phyloP scores from a whole-genome alignment of 2,113 vertebrate species.

The Chiloscyllium plagiosum region DNA sequence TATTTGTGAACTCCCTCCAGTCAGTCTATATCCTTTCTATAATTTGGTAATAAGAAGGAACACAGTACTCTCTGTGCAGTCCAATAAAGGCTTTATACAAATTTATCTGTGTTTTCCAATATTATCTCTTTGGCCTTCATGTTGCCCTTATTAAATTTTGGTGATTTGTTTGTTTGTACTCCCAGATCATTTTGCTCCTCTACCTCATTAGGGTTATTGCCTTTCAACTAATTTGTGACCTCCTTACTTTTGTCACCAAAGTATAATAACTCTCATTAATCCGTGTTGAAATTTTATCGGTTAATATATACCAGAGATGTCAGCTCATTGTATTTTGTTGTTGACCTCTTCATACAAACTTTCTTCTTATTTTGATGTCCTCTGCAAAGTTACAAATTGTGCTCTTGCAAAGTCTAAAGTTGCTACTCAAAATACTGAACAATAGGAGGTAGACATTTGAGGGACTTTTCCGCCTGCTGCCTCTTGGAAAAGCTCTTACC shows the following conservation, averaged over 20 bases:
- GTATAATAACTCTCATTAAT: not conserved
- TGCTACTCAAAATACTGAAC: not conserved
- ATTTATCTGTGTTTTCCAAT: not conserved
- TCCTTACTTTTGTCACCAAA: not conserved
- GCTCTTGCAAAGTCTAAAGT: too few relatives aligned
- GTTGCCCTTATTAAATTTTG: not conserved
- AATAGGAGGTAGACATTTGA: not conserved
- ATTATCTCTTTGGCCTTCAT: not conserved
- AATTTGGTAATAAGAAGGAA: not conserved
- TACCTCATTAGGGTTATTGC: too few relatives aligned
- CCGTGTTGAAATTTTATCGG: not conserved
- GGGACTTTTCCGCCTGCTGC: not conserved
- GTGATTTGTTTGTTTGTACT: not conserved
- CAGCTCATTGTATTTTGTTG: not conserved
- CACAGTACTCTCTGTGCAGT: not conserved
- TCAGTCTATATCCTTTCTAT: not conserved
- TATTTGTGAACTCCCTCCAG: not conserved
- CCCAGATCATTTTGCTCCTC: too few relatives aligned
- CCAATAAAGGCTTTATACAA: not conserved
- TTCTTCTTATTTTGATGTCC: not conserved
- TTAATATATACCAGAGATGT: not conserved
- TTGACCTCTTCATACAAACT: not conserved
- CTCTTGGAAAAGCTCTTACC: not conserved
- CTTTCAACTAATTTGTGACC: not conserved
- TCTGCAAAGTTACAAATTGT: not conserved